Evolutionary conservation across 1,140 invertebrate species (phyloP).

Genomic region (Aphaenogaster ashmeadi): DNA sequence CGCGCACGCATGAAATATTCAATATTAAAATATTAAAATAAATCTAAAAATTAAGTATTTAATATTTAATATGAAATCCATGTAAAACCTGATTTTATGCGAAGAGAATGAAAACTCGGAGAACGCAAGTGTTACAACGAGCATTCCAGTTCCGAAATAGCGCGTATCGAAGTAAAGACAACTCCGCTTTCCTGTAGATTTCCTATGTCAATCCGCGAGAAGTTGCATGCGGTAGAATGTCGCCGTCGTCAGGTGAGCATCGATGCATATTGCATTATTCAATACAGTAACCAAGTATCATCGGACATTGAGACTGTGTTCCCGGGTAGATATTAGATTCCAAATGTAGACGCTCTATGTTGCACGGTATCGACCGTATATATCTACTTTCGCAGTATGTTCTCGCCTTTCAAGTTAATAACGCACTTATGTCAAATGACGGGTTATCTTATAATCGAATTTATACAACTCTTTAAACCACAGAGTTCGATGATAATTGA

Average conservation of each 20-base stretch:
- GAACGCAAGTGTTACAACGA: neutral
- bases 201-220: constrained; percentile 5
- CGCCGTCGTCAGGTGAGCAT: constrained; percentile 39
- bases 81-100: neutral
- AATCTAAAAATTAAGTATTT: too few species aligned
- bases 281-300: constrained; percentile 54
- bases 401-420: constrained; percentile 34
- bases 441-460: neutral
- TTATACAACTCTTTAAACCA: neutral
- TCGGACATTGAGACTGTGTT: constrained; percentile 22
- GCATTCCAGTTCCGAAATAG: neutral
- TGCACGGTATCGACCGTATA: constrained; percentile 48
- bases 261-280: constrained; percentile 57
- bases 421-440: neutral
- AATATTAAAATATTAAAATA: too few species aligned
- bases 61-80: constrained; percentile 9
- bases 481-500: neutral
- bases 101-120: neutral
- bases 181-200: neutral
- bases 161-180: neutral
- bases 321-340: constrained; percentile 30
- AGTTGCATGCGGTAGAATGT: constrained; percentile 23
- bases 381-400: constrained; percentile 11
- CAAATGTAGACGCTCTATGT: constrained; percentile 33
- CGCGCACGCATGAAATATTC: too few species aligned